Base-by-base conservation (phyloP, 2,888 invertebrate species). In the Pyrochroa serraticornis region DNA sequence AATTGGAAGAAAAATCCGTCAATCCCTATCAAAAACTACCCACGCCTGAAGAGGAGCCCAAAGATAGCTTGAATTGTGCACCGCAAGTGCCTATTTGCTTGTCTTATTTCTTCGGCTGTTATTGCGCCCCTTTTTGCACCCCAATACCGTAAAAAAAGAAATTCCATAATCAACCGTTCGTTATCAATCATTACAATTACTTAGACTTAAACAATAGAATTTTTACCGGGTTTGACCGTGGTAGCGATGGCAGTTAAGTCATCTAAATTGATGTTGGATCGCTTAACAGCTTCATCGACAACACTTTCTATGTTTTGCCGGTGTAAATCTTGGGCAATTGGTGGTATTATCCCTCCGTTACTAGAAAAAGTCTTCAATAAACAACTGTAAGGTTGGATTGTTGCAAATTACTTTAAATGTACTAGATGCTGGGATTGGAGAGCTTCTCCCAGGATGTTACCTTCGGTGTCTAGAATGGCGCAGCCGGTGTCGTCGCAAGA, bases 401-500 rank as follows among this genome's bases (percentile, higher is more conserved):
- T 14, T 8, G 31, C 43, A 12, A 51, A 74, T 75, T 82, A 92
- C 91, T 85, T 85, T 41, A 91, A 81, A 77, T 93, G 93, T 54
- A 85, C 81, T 64, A 84, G 77, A 64, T 89, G 88, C 79, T 97
- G 97, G 0, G 95, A 95, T 74, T 88, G 82, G 32, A 93, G 78
- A 32, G 89, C 84, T 80, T 97, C 93, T 7, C 93, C 92, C 41
- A 94, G 76, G 67, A 97, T 82, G 59, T 82, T 81, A 30, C 92
- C 90, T 54, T 83, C 73, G 12, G 82, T 82, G 77, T 91, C 85
- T 6, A 98, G 87, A 63, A 98, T 82, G 37, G 95, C 97, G 73
- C 92, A 91, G 13, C 95, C 97, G 1, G 97, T 98, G 77, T 98
- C 98, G 82, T 98, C 97, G 76, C 97, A 98, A 61, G 97, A 97